These are phyloP conservation scores for Apocrypta bakeri DNA, from an alignment of 1,140 invertebrate species.

Conservation along the genomic window DNA sequence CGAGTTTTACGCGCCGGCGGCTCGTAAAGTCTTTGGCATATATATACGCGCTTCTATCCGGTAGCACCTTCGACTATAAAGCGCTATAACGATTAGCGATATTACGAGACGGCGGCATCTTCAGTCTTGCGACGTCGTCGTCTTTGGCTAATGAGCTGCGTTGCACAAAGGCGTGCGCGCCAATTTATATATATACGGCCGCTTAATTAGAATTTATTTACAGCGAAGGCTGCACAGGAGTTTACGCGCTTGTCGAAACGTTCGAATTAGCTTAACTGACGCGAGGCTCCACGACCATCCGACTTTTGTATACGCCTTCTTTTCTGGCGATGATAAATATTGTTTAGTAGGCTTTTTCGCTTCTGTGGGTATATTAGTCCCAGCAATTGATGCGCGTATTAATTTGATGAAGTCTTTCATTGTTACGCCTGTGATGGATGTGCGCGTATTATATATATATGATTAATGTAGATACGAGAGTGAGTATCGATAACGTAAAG, in stretches of 20 bases:
- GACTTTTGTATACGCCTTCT: not conserved
- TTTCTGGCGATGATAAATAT: not conserved
- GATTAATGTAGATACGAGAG: too few species aligned
- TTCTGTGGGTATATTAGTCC: not conserved
- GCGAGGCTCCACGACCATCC: not conserved
- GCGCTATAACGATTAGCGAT: slow-evolving; percentile 52
- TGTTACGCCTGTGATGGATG: not conserved
- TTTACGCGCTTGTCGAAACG: slow-evolving; percentile 2
- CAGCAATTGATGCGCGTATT: not conserved
- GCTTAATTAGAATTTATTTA: slow-evolving; percentile 63
- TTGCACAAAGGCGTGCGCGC: slow-evolving; percentile 53
- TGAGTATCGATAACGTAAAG: too few species aligned
- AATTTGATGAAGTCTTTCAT: slow-evolving; percentile 8
- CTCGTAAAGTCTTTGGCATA: slow-evolving; percentile 44
- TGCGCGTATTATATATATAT: too few species aligned
- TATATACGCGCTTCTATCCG: slow-evolving; percentile 38
- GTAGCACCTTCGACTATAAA: slow-evolving; percentile 65
- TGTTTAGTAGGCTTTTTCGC: not conserved
- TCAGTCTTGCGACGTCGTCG: too few species aligned
- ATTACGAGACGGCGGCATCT: slow-evolving; percentile 38
- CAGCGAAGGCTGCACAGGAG: slow-evolving; percentile 11
- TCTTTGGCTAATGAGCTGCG: slow-evolving; percentile 64
- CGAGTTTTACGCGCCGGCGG: slow-evolving; percentile 58
- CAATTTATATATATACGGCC: slow-evolving; percentile 27
- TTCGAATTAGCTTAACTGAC: slow-evolving; percentile 12